A percentile compares a stretch with the other conserved stretches of the same genome.
Conservation (phyloP, 2,888 invertebrate genomes). For the Chymomyza procnemis region DNA sequence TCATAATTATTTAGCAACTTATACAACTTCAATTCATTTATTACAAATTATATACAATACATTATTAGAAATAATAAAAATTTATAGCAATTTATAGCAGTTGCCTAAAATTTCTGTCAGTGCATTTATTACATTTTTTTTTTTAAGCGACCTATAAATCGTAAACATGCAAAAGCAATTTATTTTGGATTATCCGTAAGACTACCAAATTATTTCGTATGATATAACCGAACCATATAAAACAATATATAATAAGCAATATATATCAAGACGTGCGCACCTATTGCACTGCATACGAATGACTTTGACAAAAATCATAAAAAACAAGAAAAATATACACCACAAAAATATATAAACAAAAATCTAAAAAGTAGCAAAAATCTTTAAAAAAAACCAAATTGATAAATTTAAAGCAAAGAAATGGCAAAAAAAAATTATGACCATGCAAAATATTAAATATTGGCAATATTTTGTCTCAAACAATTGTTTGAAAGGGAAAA, state of each 20-base stretch:
- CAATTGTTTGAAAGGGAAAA: not conserved
- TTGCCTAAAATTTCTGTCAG: not conserved
- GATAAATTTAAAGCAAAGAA: not conserved
- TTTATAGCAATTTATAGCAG: not conserved
- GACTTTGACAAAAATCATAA: too few relatives aligned
- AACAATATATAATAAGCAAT: not conserved
- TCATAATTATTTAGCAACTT: too few relatives aligned
- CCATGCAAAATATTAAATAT: not conserved
- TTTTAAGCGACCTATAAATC: conserved; percentile 35
- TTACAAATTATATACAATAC: not conserved
- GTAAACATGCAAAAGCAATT: conserved; percentile 37
- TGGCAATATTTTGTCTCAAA: not conserved
- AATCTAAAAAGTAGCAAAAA: not conserved
- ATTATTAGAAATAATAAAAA: too few relatives aligned
- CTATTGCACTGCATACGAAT: not conserved
- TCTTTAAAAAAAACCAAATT: not conserved
- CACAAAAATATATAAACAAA: not conserved
- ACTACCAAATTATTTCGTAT: not conserved
- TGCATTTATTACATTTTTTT: not conserved
- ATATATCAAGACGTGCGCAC: not conserved
- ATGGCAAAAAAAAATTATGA: not conserved
- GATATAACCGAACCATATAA: not conserved
- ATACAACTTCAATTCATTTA: too few relatives aligned
- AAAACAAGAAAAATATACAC: not conserved
- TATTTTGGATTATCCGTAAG: not conserved